Evolutionary conservation across 2,888 invertebrate genomes (phyloP), one percentile per base, ranked within the genome.

Genomic region (Sinodicranocentrus sp.): DNA sequence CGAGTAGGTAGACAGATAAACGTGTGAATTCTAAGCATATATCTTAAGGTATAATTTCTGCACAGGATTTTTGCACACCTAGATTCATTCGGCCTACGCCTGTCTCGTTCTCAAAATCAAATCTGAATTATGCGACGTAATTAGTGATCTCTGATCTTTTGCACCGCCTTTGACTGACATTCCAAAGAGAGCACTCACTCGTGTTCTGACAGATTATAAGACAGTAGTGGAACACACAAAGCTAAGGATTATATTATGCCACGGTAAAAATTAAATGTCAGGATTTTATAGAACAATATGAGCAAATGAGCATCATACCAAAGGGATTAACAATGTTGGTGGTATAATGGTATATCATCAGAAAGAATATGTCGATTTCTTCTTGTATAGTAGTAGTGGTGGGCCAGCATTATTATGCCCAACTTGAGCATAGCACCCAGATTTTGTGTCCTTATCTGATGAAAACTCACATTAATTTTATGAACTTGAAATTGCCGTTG

Each of bases 381-480:
- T 25, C 17, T 43, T 59, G 25, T 72, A 43, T 43, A 43, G 68
- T 48, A 68, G n/a, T n/a, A n/a, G n/a, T n/a, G n/a, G n/a, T n/a
- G n/a, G n/a, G n/a, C n/a, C n/a, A n/a, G n/a, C n/a, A n/a, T n/a
- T n/a, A n/a, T n/a, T n/a, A n/a, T n/a, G n/a, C n/a, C n/a, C n/a
- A n/a, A 63, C 54, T 21, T 3, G 8, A 57, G 57, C 13, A 19
- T 59, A 72, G 26, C 61, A 44, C 44, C 57, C 72, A 44, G 43
- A 39, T 59, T 59, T 54, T 28, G 26, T 26, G 48, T 63, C 28
- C 19, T 75, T 75, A 75, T 75, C 73, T 75, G 73, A 75, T 75
- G 63, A 75, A 75, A 75, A 63, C 19, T 63, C 63, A 43, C 61
- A 73, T 73, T 73, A 73, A 73, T 71, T 61, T 73, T 75, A 72